These are phyloP conservation scores for Rhingia rostrata DNA, from an alignment of 2,888 invertebrate species.

Conservation along the genomic window DNA sequence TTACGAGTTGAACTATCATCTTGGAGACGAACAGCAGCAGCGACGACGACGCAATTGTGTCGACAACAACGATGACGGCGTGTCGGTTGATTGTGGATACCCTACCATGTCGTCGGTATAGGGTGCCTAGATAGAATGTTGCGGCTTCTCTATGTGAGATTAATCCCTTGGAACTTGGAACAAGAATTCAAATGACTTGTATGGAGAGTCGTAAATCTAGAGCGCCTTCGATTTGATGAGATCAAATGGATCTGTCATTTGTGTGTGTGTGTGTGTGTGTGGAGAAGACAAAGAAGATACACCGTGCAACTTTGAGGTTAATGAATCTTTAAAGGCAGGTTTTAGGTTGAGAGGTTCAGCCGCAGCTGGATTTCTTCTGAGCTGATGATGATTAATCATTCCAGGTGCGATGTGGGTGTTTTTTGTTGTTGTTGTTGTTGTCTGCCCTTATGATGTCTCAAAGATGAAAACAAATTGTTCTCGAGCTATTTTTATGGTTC, in stretches of 20 bases:
- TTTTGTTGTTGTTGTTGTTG: neutral
- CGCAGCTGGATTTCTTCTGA: conserved; percentile 60
- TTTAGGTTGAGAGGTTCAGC: conserved; percentile 23
- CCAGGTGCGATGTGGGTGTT: conserved; percentile 73
- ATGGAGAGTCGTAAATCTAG: conserved; percentile 66
- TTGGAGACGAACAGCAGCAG: conserved; percentile 52
- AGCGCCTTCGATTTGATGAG: conserved; percentile 68
- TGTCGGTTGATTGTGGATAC: conserved; percentile 15
- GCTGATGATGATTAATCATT: conserved; percentile 70
- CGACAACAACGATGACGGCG: conserved; percentile 52
- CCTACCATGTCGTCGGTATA: neutral
- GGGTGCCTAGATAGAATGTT: conserved; percentile 50
- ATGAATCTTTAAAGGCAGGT: conserved; percentile 57
- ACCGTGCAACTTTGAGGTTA: conserved; percentile 47
- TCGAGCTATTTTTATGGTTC: conserved; percentile 14
- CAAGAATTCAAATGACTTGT: conserved; percentile 71
- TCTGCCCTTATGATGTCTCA: conserved; percentile 35
- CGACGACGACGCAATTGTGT: conserved; percentile 71
- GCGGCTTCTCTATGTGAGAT: conserved; percentile 51
- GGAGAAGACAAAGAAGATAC: conserved; percentile 13
- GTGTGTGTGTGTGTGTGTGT: neutral
- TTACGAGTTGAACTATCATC: conserved; percentile 69
- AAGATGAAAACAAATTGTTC: conserved; percentile 65
- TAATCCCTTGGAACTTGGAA: conserved; percentile 51
- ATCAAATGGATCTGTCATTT: conserved; percentile 18